Evolutionary conservation across 2,113 vertebrate genomes (phyloP).

Genomic region (Hyla sarda): DNA sequence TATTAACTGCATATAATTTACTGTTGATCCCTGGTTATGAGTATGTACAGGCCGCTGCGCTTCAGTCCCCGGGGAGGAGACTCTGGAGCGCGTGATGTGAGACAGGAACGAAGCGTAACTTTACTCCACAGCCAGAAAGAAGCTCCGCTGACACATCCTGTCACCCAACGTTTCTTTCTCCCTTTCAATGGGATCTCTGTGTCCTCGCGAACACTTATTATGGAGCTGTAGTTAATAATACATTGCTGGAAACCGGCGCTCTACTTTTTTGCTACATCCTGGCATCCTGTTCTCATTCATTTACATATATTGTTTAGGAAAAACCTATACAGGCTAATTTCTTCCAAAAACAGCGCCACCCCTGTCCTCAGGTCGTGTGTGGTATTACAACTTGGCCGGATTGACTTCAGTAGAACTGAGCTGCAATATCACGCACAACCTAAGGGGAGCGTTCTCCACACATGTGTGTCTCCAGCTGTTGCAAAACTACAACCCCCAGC

Average conservation of each 20-base stretch:
- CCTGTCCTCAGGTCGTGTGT: too few relatives aligned
- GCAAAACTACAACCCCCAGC: too few relatives aligned
- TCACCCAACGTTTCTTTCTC: not conserved
- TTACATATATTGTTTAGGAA: too few relatives aligned
- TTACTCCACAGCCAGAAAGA: not conserved
- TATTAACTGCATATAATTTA: not conserved
- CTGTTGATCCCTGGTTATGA: not conserved
- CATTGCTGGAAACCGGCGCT: not conserved
- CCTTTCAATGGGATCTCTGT: not conserved
- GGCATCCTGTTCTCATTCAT: too few relatives aligned
- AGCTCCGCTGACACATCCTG: not conserved
- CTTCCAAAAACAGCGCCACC: too few relatives aligned
- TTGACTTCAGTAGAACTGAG: too few relatives aligned
- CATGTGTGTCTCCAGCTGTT: too few relatives aligned
- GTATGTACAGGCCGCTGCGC: not conserved
- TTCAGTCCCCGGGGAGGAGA: not conserved
- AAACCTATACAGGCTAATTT: too few relatives aligned
- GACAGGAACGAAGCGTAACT: not conserved
- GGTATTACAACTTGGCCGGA: too few relatives aligned
- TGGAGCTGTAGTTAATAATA: slow-evolving; percentile 7
- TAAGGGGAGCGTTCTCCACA: too few relatives aligned
- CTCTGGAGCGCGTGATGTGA: not conserved
- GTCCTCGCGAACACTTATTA: not conserved
- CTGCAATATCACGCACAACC: too few relatives aligned
- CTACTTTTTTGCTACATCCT: not conserved